These are phyloP conservation scores for Paralinhomoeus sp. DNA, from an alignment of 2,888 invertebrate genomes.

Conservation along the genomic window DNA sequence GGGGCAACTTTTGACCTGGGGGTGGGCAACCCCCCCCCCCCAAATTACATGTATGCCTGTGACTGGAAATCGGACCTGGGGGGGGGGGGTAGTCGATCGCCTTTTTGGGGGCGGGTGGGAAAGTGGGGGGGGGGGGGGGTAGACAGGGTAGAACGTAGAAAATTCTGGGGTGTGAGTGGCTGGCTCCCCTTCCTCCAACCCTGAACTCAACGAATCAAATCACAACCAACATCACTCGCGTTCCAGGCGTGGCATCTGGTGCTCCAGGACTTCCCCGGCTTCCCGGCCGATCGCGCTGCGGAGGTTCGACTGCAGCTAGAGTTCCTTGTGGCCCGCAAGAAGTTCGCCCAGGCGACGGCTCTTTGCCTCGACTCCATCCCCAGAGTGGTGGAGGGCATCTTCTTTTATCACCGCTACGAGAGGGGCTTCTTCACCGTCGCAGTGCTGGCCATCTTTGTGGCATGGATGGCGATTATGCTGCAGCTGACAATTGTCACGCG, in stretches of 20 bases:
- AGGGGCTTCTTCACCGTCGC: constrained; percentile 34
- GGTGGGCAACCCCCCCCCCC: constrained; percentile 9
- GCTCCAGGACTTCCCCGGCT: constrained; percentile 7
- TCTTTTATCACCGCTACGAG: constrained; percentile 67
- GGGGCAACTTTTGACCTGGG: too few species aligned
- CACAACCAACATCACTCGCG: too few species aligned
- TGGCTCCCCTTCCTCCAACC: too few species aligned
- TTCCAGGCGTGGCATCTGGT: constrained; percentile 9
- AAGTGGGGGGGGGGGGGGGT: too few species aligned
- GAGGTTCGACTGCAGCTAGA: not conserved
- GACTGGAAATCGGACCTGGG: too few species aligned
- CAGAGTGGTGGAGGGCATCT: constrained; percentile 44
- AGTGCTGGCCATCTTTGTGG: constrained; percentile 24
- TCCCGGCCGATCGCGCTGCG: not conserved
- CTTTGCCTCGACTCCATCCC: constrained; percentile 35
- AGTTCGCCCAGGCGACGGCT: constrained; percentile 12
- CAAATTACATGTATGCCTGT: too few species aligned
- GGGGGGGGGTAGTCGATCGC: too few species aligned
- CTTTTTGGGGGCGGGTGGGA: too few species aligned
- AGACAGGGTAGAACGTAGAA: too few species aligned
- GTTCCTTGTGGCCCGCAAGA: constrained; percentile 1
- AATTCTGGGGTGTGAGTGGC: too few species aligned
- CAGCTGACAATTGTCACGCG: too few species aligned
- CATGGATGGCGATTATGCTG: constrained; percentile 23
- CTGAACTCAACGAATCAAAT: too few species aligned